Evolutionary conservation across 2,113 vertebrate species (phyloP).

Genomic region (Pomatostomus ruficeps): DNA sequence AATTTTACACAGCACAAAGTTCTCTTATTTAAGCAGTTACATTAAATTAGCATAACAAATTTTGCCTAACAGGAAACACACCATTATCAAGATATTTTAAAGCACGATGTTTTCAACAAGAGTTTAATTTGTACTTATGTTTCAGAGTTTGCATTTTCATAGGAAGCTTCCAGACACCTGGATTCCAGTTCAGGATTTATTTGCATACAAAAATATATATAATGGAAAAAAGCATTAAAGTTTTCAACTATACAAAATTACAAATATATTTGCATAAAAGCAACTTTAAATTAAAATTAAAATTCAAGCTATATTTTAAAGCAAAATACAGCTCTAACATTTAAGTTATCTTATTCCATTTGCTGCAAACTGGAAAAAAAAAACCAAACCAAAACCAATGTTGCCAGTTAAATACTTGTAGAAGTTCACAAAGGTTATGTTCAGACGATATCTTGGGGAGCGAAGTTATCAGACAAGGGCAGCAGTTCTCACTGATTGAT

Average conservation of each 20-base stretch:
- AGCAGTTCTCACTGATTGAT: background rate
- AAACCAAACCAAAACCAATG: background rate
- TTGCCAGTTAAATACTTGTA: conserved; percentile 8
- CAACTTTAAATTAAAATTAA: conserved; percentile 86
- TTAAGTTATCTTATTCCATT: conserved; percentile 32
- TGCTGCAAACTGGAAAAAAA: background rate
- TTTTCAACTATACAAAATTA: conserved; percentile 88
- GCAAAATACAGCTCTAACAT: conserved; percentile 62
- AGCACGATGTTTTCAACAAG: background rate
- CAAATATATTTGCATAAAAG: conserved; percentile 85
- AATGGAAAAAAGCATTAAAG: conserved; percentile 76
- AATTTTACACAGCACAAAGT: background rate
- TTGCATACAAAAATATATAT: conserved; percentile 97
- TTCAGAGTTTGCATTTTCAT: background rate
- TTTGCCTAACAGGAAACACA: background rate
- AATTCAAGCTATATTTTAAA: conserved; percentile 73
- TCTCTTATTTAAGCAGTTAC: background rate
- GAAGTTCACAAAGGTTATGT: background rate
- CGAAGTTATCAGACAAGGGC: background rate
- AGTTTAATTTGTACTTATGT: background rate
- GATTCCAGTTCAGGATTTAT: conserved; percentile 70
- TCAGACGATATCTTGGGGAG: background rate
- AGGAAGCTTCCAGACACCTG: conserved; percentile 2
- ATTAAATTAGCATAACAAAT: background rate
- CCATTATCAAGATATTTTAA: background rate